These are phyloP conservation scores for Ennomos quercinarius DNA, from an alignment of 2,888 invertebrate genomes.

Conservation along the genomic window DNA sequence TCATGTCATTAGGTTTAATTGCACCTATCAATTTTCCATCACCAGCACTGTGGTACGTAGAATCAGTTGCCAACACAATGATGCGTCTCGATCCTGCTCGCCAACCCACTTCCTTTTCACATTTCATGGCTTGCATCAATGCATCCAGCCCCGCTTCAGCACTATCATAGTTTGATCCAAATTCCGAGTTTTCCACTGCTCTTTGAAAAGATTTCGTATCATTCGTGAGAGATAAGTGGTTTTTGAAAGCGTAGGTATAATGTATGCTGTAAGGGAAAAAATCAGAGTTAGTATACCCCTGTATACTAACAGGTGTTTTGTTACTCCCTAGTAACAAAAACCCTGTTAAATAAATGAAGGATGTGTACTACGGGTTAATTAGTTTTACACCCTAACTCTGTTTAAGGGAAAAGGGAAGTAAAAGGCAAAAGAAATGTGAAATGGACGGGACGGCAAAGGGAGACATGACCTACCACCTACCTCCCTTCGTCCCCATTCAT, in stretches of 20 bases:
- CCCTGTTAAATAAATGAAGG: too few relatives aligned
- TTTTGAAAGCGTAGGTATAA: slow-evolving; percentile 82
- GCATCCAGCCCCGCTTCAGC: slow-evolving; percentile 96
- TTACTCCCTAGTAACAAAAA: too few relatives aligned
- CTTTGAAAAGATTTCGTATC: slow-evolving; percentile 74
- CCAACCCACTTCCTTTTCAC: slow-evolving; percentile 90
- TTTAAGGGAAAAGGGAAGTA: too few relatives aligned
- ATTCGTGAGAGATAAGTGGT: slow-evolving; percentile 88
- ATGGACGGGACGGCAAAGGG: too few relatives aligned
- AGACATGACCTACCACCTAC: too few relatives aligned
- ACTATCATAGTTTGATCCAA: slow-evolving; percentile 86
- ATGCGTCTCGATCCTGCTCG: slow-evolving; percentile 89
- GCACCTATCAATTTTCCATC: slow-evolving; percentile 91
- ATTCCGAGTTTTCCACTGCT: slow-evolving; percentile 28
- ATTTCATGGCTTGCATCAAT: slow-evolving; percentile 93
- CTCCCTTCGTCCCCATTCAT: too few relatives aligned
- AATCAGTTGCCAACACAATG: slow-evolving; percentile 92
- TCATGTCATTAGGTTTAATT: slow-evolving; percentile 88
- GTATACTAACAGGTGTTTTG: too few relatives aligned
- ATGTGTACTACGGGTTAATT: too few relatives aligned
- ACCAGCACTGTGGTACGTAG: slow-evolving; percentile 92
- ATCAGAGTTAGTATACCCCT: too few relatives aligned
- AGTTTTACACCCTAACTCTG: too few relatives aligned
- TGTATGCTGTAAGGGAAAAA: slow-evolving; percentile 41
- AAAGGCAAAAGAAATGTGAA: too few relatives aligned